Percentiles rank a stretch among this genome's conserved stretches.
These are phyloP conservation scores for Cephus runcator DNA, from an alignment of 2,888 invertebrate species.

Conservation along the genomic window DNA sequence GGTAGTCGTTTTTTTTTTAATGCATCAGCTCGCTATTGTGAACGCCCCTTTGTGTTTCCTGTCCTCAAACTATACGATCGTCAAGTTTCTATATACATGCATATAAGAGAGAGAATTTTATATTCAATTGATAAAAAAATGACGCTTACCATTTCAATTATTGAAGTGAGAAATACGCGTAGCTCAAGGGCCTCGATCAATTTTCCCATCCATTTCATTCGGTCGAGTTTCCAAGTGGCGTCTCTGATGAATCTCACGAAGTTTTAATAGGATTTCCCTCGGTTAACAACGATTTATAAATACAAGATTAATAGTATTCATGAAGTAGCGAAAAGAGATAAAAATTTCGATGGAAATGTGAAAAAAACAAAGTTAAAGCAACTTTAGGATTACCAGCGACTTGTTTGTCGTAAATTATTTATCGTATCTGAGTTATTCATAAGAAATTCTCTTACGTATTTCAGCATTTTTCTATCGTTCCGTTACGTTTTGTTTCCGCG, in stretches of 20 bases:
- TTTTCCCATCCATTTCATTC: neutral
- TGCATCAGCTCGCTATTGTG: too few relatives aligned
- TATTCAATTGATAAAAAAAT: neutral
- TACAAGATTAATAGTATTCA: neutral
- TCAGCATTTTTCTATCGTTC: neutral
- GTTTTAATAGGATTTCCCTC: neutral
- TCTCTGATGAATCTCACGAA: neutral
- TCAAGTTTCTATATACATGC: too few relatives aligned
- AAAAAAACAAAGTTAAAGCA: neutral
- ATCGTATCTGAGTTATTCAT: neutral
- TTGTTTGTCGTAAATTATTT: neutral
- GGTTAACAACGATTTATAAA: neutral
- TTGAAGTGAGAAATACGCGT: neutral
- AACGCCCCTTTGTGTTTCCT: too few relatives aligned
- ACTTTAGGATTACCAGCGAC: neutral
- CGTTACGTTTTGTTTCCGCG: neutral
- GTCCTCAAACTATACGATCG: too few relatives aligned
- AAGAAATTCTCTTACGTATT: neutral
- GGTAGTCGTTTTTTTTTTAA: too few relatives aligned
- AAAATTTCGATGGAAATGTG: neutral
- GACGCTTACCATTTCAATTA: neutral
- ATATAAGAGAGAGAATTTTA: neutral
- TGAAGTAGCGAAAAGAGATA: neutral
- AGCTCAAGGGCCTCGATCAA: neutral
- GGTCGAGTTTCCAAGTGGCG: neutral